These are phyloP conservation scores for Troides aeacus DNA, from an alignment of 2,888 invertebrate species.

Conservation along the genomic window DNA sequence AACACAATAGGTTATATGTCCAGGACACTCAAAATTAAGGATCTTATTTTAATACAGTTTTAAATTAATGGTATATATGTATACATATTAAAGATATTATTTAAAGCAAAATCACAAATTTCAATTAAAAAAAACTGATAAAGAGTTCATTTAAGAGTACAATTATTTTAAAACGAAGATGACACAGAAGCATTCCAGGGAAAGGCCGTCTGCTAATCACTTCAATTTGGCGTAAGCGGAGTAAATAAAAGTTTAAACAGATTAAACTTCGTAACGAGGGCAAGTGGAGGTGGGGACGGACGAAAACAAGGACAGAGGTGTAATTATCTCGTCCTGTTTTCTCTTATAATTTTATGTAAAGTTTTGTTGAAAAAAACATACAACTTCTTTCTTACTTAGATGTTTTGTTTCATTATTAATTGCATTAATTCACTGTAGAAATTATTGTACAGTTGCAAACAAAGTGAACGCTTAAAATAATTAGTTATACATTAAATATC, in stretches of 20 bases:
- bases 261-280: conserved; percentile 72
- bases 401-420: neutral
- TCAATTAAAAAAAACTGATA: conserved; percentile 26
- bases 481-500: too few species aligned
- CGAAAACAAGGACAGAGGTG: conserved; percentile 40
- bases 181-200: conserved; percentile 48
- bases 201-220: conserved; percentile 62
- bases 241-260: conserved; percentile 78
- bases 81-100: neutral
- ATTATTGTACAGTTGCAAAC: neutral
- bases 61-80: neutral
- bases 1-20: too few species aligned
- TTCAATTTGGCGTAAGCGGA: conserved; percentile 63
- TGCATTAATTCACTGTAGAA: neutral
- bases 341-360: conserved; percentile 73
- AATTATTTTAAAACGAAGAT: conserved; percentile 36
- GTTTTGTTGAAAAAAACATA: conserved; percentile 36
- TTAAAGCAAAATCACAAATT: conserved; percentile 16
- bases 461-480: too few species aligned
- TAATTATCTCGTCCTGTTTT: conserved; percentile 78
- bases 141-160: conserved; percentile 4
- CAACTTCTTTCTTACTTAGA: neutral
- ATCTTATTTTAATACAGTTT: too few species aligned
- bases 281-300: conserved; percentile 39
- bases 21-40: too few species aligned